Base-by-base conservation (phyloP, 2,797 vertebrate genomes). In the Mycteria americana region DNA sequence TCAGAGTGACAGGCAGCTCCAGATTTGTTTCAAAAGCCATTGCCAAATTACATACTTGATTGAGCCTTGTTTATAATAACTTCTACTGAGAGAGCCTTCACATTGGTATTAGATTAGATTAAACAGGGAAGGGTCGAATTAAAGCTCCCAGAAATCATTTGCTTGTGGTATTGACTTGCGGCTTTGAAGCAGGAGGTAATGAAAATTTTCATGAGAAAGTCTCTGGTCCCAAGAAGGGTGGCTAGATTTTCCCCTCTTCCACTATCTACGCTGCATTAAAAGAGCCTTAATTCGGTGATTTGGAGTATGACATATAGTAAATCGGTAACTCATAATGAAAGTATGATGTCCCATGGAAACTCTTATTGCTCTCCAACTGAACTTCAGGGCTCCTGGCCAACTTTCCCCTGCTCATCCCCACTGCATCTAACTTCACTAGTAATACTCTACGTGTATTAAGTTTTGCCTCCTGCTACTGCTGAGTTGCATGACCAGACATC, bases 1-100 rank as follows among this genome's bases (percentile, higher is more conserved):
- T 97, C 72, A 68, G 82, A 93, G 90, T 3, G 33, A 96, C 95
- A 94, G 87, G 62, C 83, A 93, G 92, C 68, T 79, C 92, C 50
- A 0, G 57, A 43, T 83, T 88, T 79, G 81, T 91, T 93, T 95
- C 81, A 90, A 80, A 96, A 92, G 72, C 86, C 80, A 74, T 31
- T 89, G 81, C 57, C 64, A 94, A 88, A 84, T 63, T 35, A n/a
- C 68, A 85, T 50, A 86, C 33, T 79, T 59, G 65, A 91, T 75
- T 86, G 48, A 92, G 51, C 46, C 51, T 65, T 69, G 45, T 70
- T 93, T 92, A 28, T 62, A 69, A 33, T 69, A 92, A 85, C 45
- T 76, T 90, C 21, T 80, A 16, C 30, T 72, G 51, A 83, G 62
- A 68, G 24, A 67, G 43, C 12, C 68, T 88, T 76, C 35, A 39